Base-by-base conservation (phyloP, 2,888 invertebrate species). In the Dyspetes luteomarginatus region DNA sequence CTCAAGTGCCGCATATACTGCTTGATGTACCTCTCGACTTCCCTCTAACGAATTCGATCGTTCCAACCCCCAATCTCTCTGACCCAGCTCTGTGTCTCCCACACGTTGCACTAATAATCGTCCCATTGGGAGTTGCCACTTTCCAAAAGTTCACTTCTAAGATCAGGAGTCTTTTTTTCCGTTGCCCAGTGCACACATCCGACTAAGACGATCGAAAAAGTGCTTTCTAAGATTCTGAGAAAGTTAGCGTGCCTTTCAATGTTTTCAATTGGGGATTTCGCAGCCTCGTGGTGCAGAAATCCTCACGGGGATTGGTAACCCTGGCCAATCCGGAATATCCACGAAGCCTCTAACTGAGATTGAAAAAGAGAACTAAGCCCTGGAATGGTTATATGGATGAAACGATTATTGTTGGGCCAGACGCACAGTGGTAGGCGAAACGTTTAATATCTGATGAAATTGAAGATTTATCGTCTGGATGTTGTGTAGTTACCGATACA, bases 91-190 rank as follows among this genome's bases (percentile, higher is more conserved):
- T 26, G 60, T 22, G 43, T 26, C 24, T 64, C 60, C 26, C 45
- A 58, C 24, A 22, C 24, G 71, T 85, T 85, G 83, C 76, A 81
- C 85, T 83, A 87, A 85, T 88, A 88, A 89, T 88, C 84, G 87
- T 82, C 77, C 86, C 82, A 73, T 64, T 74, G 87, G 85, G 85
- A 87, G 86, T 88, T 85, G 85, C 84, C 86, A 84, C 84, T 88
- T 85, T 72, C 78, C 52, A 84, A 87, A 89, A 89, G 77, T 88
- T 88, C 67, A 81, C 79, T 81, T 81, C 84, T 86, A 87, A 88
- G n/a, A n/a, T 12, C 9, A 3, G 12, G 36, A 36, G 36, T 7
- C 7, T 36, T 36, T 36, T 36, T 36, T 36, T 36, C 12, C n/a
- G n/a, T n/a, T 12, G 12, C 9, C 48, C 2, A 5, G 48, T 48